Percentiles rank a stretch among this genome's conserved stretches.
Evolutionary conservation across 2,113 vertebrate species (phyloP).

Genomic region (Willisornis vidua): DNA sequence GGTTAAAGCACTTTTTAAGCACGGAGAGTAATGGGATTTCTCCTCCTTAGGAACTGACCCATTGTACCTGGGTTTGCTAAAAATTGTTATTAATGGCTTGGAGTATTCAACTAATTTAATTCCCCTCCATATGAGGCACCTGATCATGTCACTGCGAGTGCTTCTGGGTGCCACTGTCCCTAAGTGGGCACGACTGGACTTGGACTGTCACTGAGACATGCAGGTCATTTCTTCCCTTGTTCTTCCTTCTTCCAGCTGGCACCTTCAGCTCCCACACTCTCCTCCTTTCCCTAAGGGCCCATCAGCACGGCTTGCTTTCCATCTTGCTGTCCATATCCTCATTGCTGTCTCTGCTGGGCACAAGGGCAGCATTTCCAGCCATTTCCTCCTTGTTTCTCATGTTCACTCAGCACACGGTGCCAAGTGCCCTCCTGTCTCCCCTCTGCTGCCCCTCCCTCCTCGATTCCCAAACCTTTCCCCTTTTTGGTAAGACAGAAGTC

Average conservation of each 20-base stretch:
- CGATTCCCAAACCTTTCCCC: background rate
- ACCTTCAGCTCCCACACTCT: rapidly evolving
- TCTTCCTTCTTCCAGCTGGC: background rate
- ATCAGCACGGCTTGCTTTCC: rapidly evolving
- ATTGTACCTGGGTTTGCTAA: background rate
- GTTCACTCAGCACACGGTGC: rapidly evolving
- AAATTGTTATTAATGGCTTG: background rate
- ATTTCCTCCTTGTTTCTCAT: rapidly evolving
- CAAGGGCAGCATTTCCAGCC: background rate
- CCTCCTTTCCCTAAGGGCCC: rapidly evolving
- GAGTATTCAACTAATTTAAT: background rate
- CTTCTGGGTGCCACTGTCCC: rapidly evolving
- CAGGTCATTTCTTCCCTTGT: background rate
- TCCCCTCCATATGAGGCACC: rapidly evolving
- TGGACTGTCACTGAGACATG: rapidly evolving
- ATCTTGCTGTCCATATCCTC: rapidly evolving
- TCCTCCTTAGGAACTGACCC: background rate
- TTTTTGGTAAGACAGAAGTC: background rate
- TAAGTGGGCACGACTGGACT: background rate
- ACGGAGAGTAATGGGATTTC: background rate
- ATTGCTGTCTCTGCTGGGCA: rapidly evolving
- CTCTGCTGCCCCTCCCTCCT: background rate
- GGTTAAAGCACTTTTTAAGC: background rate
- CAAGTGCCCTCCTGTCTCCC: rapidly evolving
- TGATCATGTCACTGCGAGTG: rapidly evolving